Evolutionary conservation across 2,797 vertebrate species (phyloP), one percentile per base, ranked within the genome.

Genomic region (Pipistrellus kuhlii): DNA sequence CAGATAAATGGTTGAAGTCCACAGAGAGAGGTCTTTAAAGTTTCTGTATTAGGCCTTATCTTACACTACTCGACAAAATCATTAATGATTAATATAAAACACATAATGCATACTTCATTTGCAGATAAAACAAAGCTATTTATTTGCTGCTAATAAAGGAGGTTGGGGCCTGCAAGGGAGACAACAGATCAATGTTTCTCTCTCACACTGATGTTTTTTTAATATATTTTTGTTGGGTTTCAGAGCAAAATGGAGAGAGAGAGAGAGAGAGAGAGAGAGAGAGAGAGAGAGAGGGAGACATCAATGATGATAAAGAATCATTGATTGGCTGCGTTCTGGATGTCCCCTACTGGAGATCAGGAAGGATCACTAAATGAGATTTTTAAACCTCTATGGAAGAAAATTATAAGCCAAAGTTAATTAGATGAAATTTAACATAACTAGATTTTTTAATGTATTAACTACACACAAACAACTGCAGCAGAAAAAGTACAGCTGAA

Each of bases 81-180:
- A 95, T 35, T 76, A 93, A 90, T 53, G 55, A 51, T 57, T 90
- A 95, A 51, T 55, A 85, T 15, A 87, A 90, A 93, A 66, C 21
- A 57, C 11, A 72, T 41, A 71, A 77, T n/a, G 32, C 1, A 59
- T 57, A 77, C 46, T 87, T 87, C 66, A 35, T 87, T 30, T 48
- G 41, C 46, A 44, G 5, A 77, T 72, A 81, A 92, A 90, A 71
- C 48, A 84, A 66, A 93, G 51, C 4, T 81, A 6, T 75, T 88
- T 73, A 72, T 66, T 64, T 83, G 73, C 38, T 71, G 20, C 35
- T 94, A 76, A 85, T 64, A 80, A 88, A n/a, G n/a, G n/a, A n/a
- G n/a, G n/a, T n/a, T n/a, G n/a, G n/a, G n/a, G n/a, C n/a, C n/a
- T n/a, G n/a, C n/a, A n/a, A n/a, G n/a, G n/a, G n/a, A n/a, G n/a